phyloP scores from a whole-genome alignment of 2,113 vertebrate genomes.

The Alethe diademata region DNA sequence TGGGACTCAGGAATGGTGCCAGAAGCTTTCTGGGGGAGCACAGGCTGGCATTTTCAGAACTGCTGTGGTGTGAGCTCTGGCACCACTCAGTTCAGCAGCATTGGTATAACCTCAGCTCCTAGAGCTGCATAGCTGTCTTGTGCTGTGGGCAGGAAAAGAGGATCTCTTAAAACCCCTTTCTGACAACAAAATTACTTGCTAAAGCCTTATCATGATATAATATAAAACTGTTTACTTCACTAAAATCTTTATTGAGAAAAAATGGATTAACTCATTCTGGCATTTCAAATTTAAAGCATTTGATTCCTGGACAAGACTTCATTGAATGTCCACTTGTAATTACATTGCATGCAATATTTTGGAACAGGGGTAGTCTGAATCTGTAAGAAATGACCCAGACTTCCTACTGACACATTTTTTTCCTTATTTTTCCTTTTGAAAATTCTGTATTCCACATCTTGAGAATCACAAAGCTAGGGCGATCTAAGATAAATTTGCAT shows the following conservation, averaged over 20 bases:
- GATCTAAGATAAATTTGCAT: neutral
- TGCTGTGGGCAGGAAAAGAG: neutral
- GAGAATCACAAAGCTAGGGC: neutral
- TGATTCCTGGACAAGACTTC: neutral
- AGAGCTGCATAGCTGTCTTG: neutral
- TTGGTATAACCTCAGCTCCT: neutral
- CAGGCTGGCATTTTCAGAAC: accelerated
- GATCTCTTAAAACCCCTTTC: neutral
- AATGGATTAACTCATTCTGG: neutral
- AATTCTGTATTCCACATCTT: neutral
- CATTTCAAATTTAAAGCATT: neutral
- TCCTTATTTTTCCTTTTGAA: neutral
- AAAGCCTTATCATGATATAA: accelerated
- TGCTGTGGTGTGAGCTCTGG: neutral
- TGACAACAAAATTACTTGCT: neutral
- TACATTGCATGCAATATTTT: neutral
- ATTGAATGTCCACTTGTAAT: neutral
- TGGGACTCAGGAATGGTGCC: neutral
- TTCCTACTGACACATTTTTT: neutral
- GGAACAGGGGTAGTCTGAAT: neutral
- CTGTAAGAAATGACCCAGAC: neutral
- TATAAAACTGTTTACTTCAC: neutral
- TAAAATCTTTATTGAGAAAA: neutral
- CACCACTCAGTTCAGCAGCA: neutral
- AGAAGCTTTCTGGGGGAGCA: neutral